A percentile compares a stretch with the other conserved stretches of the same genome.
Conservation (phyloP, 2,888 invertebrate species). For the Ametastegia equiseti region DNA sequence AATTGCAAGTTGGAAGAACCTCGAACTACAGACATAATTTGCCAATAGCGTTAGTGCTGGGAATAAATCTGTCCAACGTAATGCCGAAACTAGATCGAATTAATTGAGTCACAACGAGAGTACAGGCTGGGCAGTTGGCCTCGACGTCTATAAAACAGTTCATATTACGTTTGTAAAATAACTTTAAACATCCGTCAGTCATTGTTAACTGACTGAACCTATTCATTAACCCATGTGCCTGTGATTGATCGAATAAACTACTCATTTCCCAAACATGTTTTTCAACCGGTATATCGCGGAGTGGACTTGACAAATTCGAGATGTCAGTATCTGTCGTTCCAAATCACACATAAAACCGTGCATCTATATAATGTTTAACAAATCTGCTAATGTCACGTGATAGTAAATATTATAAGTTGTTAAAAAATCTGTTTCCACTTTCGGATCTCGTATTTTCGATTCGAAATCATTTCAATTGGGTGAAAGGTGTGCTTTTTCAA, state of each 20-base stretch:
- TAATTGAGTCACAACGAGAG: conserved; percentile 23
- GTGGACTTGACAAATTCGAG: too few species aligned
- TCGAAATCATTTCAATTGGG: too few species aligned
- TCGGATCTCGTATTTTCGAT: neutral
- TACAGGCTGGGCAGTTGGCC: conserved; percentile 1
- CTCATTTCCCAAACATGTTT: neutral
- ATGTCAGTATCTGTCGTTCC: too few species aligned
- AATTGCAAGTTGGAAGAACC: neutral
- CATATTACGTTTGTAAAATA: neutral
- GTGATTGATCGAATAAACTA: neutral
- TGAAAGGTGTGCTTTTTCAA: too few species aligned
- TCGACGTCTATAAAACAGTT: neutral
- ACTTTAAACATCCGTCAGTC: conserved; percentile 9
- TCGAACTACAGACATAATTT: conserved; percentile 4
- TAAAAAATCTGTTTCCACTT: too few species aligned
- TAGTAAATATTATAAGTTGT: too few species aligned
- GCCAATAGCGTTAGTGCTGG: neutral
- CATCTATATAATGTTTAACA: too few species aligned
- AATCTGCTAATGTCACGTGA: too few species aligned
- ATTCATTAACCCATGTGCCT: neutral
- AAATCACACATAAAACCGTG: too few species aligned
- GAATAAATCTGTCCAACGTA: neutral
- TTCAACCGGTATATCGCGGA: neutral
- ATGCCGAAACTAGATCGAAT: conserved; percentile 26
- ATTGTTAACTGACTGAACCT: neutral